Evolutionary conservation across 2,113 vertebrate genomes (phyloP).

Genomic region (Paramormyrops kingsleyae): DNA sequence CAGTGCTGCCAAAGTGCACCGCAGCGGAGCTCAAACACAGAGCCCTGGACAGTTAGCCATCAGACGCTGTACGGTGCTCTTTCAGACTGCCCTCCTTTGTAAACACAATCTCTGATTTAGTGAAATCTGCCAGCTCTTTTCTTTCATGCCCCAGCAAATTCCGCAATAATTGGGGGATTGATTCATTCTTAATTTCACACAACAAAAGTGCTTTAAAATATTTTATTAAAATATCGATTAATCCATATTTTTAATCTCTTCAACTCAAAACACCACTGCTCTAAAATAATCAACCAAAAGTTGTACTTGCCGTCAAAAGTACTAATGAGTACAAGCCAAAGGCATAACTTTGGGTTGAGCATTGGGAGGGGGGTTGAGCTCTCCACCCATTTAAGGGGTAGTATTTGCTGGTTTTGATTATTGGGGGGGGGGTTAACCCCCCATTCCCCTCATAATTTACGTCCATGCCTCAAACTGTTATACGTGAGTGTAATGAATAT

Average conservation of each 20-base stretch:
- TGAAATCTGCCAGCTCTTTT: background rate
- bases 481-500: background rate
- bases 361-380: background rate
- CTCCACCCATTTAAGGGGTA: too few relatives aligned
- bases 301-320: background rate
- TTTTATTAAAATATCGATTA: background rate
- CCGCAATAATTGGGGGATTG: background rate
- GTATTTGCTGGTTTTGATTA: too few relatives aligned
- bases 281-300: background rate
- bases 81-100: background rate
- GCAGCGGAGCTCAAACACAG: background rate
- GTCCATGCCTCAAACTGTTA: background rate
- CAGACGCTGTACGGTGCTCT: background rate
- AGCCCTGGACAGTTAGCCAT: background rate
- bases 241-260: background rate
- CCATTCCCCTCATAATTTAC: too few relatives aligned
- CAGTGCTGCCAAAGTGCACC: background rate
- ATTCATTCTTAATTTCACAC: background rate
- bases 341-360: background rate
- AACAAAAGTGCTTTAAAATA: background rate
- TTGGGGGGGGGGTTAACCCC: too few relatives aligned
- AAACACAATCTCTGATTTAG: background rate
- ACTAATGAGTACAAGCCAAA: background rate
- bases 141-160: background rate
- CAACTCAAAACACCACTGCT: background rate